These are phyloP conservation scores for Chymomyza caudatula DNA, from an alignment of 2,888 invertebrate genomes.

Conservation along the genomic window DNA sequence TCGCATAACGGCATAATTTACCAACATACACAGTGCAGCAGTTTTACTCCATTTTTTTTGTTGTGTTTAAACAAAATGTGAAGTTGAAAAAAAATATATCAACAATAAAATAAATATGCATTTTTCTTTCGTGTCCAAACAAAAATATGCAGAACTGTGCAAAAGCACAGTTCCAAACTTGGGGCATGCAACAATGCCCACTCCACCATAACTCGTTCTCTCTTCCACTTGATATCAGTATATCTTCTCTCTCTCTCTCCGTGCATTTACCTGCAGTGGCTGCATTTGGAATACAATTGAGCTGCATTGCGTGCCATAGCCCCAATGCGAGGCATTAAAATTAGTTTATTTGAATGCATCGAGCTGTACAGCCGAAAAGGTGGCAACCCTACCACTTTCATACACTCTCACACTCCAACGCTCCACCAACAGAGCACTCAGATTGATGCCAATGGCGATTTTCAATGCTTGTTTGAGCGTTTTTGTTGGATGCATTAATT, in stretches of 20 bases:
- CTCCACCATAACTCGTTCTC: not conserved
- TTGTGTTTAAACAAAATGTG: not conserved
- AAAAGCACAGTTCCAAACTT: not conserved
- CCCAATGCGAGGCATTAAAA: constrained; percentile 61
- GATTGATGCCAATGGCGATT: not conserved
- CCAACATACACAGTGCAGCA: constrained; percentile 29
- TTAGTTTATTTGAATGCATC: constrained; percentile 63
- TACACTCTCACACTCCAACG: too few species aligned
- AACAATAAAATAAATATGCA: constrained; percentile 35
- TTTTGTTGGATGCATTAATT: constrained; percentile 41
- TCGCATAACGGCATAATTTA: constrained; percentile 41
- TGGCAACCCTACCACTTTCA: not conserved
- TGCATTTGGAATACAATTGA: constrained; percentile 55
- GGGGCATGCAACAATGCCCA: not conserved
- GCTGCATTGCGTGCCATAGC: constrained; percentile 57
- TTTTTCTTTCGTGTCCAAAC: constrained; percentile 11
- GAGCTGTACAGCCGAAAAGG: not conserved
- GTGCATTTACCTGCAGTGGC: constrained; percentile 7
- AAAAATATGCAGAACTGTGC: constrained; percentile 8
- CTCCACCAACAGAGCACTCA: not conserved
- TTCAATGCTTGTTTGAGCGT: not conserved
- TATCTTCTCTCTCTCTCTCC: not conserved
- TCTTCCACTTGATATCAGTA: not conserved
- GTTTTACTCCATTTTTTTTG: constrained; percentile 13
- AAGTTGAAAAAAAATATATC: constrained; percentile 23